Conservation (phyloP, 2,888 invertebrate species). For the Rotaria macrura region DNA sequence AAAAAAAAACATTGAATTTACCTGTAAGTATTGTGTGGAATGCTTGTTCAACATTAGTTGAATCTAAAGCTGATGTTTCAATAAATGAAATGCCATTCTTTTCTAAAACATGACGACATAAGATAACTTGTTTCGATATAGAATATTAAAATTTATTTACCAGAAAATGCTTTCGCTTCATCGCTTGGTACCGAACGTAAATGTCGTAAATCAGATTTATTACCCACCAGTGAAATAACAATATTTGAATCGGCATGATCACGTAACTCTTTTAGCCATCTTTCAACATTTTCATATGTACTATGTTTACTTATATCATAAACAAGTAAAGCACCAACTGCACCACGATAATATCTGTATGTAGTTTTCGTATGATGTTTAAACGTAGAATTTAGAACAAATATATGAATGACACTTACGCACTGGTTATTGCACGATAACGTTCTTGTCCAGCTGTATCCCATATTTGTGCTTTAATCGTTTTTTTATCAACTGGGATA, state of each 20-base stretch:
- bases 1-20: conserved; percentile 52
- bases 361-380: not conserved
- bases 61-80: conserved; percentile 97
- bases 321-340: conserved; percentile 92
- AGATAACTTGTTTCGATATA: not conserved
- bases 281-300: conserved; percentile 98
- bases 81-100: conserved; percentile 90
- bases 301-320: conserved; percentile 99
- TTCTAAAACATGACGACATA: conserved; percentile 54
- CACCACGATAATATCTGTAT: conserved; percentile 80
- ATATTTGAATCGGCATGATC: conserved; percentile 99
- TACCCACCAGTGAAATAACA: conserved; percentile 89
- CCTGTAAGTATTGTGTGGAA: conserved; percentile 98
- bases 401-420: conserved; percentile 44
- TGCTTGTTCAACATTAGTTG: conserved; percentile 98
- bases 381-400: conserved; percentile 33
- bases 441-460: conserved; percentile 93
- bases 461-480: conserved; percentile 35
- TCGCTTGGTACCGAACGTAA: conserved; percentile 94
- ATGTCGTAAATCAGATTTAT: conserved; percentile 57
- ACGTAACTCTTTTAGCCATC: conserved; percentile 90
- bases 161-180: conserved; percentile 90
- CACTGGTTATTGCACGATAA: conserved; percentile 90
- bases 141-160: conserved; percentile 37
- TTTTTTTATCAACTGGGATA: conserved; percentile 33